These are phyloP conservation scores for Pristionchus japonicus DNA, from an alignment of 2,888 invertebrate species.

Conservation along the genomic window DNA sequence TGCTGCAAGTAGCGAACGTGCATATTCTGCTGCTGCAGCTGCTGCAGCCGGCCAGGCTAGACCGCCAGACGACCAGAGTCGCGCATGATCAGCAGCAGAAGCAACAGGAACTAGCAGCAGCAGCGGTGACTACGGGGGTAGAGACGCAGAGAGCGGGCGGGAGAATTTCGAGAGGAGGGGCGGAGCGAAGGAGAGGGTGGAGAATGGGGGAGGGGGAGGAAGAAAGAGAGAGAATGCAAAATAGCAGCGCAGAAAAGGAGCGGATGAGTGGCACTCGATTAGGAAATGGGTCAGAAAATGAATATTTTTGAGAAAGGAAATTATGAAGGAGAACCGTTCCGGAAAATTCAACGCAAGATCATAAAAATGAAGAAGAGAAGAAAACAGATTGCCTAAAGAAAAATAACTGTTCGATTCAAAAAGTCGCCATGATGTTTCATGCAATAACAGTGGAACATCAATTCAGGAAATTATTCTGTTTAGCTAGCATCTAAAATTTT, in stretches of 20 bases:
- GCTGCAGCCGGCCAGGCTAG: too few relatives aligned
- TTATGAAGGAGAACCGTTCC: too few relatives aligned
- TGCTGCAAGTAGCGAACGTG: slow-evolving; percentile 74
- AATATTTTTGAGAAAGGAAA: background rate
- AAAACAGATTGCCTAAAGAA: too few relatives aligned
- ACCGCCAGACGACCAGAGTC: too few relatives aligned
- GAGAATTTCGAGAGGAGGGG: background rate
- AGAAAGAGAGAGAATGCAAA: slow-evolving; percentile 27
- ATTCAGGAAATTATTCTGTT: too few relatives aligned
- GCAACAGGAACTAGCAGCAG: background rate
- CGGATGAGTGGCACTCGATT: background rate
- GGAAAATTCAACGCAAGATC: too few relatives aligned
- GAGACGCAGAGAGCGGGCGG: background rate
- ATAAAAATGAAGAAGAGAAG: too few relatives aligned
- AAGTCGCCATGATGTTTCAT: too few relatives aligned
- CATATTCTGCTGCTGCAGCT: slow-evolving; percentile 54
- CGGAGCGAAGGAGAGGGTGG: slow-evolving; percentile 1
- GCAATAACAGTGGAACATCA: too few relatives aligned
- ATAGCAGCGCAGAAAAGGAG: background rate
- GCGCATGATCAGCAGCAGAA: background rate
- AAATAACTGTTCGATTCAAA: too few relatives aligned
- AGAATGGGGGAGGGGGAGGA: background rate
- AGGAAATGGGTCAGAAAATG: background rate
- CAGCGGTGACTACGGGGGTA: background rate
- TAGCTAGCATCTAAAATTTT: too few relatives aligned